Evolutionary conservation across 1,140 invertebrate genomes (phyloP), one percentile per base, ranked within the genome.

Genomic region (Ceratitis capitata): DNA sequence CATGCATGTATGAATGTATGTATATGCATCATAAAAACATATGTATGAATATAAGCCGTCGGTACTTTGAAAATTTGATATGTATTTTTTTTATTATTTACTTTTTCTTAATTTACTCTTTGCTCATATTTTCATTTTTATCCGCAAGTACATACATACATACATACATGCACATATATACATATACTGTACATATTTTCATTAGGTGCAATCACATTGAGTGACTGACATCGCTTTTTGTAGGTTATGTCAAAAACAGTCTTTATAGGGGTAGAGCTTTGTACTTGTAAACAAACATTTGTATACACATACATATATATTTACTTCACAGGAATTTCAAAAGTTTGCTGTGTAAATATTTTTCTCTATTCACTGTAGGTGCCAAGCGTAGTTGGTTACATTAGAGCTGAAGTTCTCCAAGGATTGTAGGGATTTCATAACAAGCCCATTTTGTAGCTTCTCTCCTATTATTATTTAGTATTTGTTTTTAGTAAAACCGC

Each of bases 91-190:
- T 69, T 56, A 23, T 56, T 56, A 23, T 56, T n/a, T 56, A 9
- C 51, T 56, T 23, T n/a, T 56, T 23, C 51, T 56, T 56, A n/a
- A 56, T 56, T 23, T 56, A 56, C n/a, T 56, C 23, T 56, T 56
- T 56, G 23, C 23, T 23, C n/a, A n/a, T 23, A 53, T 53, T 53
- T 56, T 56, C 23, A 56, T 23, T 56, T 56, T 56, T 56, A 56
- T n/a, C n/a, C n/a, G 14, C 14, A 16, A 16, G 51, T 86, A 87
- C 58, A 85, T 45, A 87, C 51, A 84, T 42, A 86, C 83, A 87
- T 86, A 88, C 85, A 88, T 84, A 88, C 87, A 88, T 89, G 74
- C 88, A 89, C 88, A 88, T 88, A 90, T 87, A 87, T 89, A 86
- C 88, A 85, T 85, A 29, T 39, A 49, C 82, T n/a, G 16, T n/a